A percentile compares a stretch with the other conserved stretches of the same genome.
Evolutionary conservation across 2,113 vertebrate genomes (phyloP).

Genomic region (Hassar affinis): DNA sequence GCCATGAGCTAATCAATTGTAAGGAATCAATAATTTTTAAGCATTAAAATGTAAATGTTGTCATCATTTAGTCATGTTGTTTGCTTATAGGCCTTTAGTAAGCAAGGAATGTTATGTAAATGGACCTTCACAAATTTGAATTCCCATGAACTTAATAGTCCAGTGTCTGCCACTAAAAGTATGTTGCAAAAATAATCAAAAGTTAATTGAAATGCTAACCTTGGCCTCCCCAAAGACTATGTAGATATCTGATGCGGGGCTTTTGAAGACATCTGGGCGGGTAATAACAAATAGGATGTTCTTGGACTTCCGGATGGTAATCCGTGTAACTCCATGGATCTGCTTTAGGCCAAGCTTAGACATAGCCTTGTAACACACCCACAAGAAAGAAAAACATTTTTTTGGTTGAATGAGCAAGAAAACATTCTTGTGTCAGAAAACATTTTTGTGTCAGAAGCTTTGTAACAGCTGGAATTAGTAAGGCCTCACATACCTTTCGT

Average conservation of each 20-base stretch:
- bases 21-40: neutral
- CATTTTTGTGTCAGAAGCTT: neutral
- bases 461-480: neutral
- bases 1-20: neutral
- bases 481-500: conserved; percentile 78
- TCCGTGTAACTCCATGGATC: conserved; percentile 91
- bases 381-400: conserved; percentile 7
- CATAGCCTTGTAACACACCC: conserved; percentile 80
- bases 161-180: neutral
- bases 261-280: conserved; percentile 96
- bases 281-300: conserved; percentile 97
- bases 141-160: neutral
- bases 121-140: neutral
- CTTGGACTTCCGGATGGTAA: conserved; percentile 97
- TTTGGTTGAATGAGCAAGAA: neutral
- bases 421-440: neutral
- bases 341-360: conserved; percentile 93
- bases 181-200: neutral
- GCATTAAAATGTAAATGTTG: neutral
- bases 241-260: conserved; percentile 92
- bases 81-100: neutral
- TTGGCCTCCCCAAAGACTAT: conserved; percentile 97
- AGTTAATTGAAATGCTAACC: conserved; percentile 63
- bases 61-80: neutral
- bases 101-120: neutral